These are phyloP conservation scores for Leuciscus waleckii DNA, from an alignment of 2,797 vertebrate species.

Conservation along the genomic window DNA sequence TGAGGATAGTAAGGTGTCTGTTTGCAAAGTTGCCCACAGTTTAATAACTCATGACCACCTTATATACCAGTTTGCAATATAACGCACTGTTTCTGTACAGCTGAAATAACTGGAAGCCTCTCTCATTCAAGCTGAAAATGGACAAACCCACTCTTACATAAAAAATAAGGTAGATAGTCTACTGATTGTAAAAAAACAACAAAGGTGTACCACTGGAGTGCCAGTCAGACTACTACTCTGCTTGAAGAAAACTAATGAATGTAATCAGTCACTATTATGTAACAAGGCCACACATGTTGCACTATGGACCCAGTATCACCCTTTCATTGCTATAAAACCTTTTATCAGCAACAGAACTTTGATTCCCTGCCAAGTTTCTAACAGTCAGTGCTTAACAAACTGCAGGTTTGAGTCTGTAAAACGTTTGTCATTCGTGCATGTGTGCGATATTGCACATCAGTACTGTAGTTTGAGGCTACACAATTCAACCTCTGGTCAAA, in stretches of 20 bases:
- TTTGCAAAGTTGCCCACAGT: not conserved
- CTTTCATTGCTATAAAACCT: not conserved
- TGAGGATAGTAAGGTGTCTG: not conserved
- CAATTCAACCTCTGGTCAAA: not conserved
- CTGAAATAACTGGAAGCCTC: not conserved
- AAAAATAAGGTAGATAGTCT: not conserved
- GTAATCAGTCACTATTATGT: slow-evolving; percentile 18
- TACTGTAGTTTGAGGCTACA: not conserved
- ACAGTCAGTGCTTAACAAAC: not conserved
- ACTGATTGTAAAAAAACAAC: not conserved
- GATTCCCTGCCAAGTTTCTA: slow-evolving; percentile 16
- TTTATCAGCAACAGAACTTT: slow-evolving; percentile 22
- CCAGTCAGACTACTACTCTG: not conserved
- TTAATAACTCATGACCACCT: not conserved
- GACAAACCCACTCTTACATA: not conserved
- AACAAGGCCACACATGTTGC: slow-evolving; percentile 18
- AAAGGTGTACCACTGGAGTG: not conserved
- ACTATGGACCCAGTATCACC: slow-evolving; percentile 7
- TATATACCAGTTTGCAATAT: not conserved
- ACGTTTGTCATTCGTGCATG: not conserved
- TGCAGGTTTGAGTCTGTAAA: slow-evolving; percentile 12
- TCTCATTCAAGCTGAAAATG: not conserved
- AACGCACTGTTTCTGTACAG: not conserved
- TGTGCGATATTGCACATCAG: not conserved
- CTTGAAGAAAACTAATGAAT: slow-evolving; percentile 7